phyloP scores from a whole-genome alignment of 2,888 invertebrate genomes.

The Drosophila fulvimacula region DNA sequence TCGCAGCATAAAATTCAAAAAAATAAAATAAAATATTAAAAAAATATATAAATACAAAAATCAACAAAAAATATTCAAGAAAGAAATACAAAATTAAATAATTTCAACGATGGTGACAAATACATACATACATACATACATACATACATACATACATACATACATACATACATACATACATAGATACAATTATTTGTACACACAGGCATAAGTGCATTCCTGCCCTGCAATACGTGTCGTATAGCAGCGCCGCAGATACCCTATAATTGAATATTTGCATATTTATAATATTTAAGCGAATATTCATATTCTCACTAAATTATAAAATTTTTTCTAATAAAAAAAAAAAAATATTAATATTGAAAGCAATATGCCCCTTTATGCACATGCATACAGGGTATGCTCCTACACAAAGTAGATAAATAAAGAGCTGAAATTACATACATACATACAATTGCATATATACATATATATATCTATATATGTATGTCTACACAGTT shows the following conservation, averaged over 20 bases:
- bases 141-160: neutral
- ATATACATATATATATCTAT: neutral
- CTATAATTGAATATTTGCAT: neutral
- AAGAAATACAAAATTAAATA: conserved; percentile 12
- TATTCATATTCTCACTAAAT: neutral
- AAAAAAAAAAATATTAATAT: neutral
- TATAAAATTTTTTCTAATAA: too few species aligned
- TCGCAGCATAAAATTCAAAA: conserved; percentile 61
- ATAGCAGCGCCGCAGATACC: neutral
- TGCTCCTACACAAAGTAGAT: neutral
- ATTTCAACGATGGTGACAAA: conserved; percentile 13
- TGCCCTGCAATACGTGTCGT: neutral
- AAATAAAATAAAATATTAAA: conserved; percentile 13
- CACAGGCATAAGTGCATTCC: neutral
- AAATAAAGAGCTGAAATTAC: neutral
- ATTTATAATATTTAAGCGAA: too few species aligned
- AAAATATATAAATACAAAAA: neutral
- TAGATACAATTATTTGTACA: too few species aligned
- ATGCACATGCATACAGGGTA: neutral
- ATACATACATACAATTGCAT: neutral
- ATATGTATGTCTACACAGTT: neutral
- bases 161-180: neutral
- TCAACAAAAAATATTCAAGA: conserved; percentile 34
- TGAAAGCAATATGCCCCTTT: neutral
- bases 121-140: neutral